Evolutionary conservation across 2,797 vertebrate species (phyloP).

Genomic region (Lycodopsis pacificus): DNA sequence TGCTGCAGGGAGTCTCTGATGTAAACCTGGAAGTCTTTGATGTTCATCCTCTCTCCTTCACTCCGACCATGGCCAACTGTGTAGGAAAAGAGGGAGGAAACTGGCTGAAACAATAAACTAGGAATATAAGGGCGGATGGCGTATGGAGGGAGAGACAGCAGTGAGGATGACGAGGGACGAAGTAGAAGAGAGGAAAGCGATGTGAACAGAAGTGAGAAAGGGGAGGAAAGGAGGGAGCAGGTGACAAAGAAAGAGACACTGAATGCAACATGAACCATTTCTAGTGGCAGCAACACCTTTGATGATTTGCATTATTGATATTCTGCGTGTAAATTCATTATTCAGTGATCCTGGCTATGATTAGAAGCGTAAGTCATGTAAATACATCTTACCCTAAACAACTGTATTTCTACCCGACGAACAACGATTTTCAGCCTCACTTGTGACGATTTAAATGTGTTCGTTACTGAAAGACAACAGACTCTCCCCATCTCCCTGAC

Average conservation of each 20-base stretch:
- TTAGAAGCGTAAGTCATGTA: background rate
- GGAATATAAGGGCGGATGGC: background rate
- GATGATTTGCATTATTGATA: background rate
- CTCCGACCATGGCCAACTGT: constrained; percentile 97
- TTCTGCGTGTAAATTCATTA: background rate
- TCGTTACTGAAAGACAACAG: background rate
- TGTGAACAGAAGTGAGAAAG: background rate
- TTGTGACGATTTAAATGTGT: background rate
- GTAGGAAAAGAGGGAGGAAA: background rate
- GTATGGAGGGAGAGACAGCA: background rate
- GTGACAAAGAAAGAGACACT: background rate
- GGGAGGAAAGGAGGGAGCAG: background rate
- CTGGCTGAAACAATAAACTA: background rate
- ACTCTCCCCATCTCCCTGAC: background rate
- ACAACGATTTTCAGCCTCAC: background rate
- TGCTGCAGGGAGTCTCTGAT: constrained; percentile 94
- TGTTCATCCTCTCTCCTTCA: constrained; percentile 93
- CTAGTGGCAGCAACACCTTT: background rate
- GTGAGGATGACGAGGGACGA: background rate
- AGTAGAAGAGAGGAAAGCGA: background rate
- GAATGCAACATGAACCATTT: background rate
- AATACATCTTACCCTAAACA: background rate
- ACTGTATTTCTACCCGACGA: background rate
- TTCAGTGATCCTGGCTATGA: background rate
- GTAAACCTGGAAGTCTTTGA: constrained; percentile 94